Evolutionary conservation across 2,113 vertebrate genomes (phyloP).

Genomic region (Odocoileus virginianus): DNA sequence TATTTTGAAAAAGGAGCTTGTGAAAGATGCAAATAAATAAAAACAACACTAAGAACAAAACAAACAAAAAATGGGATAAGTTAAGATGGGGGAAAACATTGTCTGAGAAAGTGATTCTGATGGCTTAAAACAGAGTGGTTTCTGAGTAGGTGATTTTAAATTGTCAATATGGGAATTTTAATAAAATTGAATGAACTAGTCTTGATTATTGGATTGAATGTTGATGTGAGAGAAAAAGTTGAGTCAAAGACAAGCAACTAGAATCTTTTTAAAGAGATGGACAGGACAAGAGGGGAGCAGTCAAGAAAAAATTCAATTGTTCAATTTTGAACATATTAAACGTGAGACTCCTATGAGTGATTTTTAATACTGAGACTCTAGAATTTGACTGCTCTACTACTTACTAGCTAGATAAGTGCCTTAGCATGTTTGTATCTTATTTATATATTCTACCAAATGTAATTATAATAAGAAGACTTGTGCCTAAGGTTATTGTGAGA

Average conservation of each 20-base stretch:
- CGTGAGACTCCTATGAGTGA: neutral
- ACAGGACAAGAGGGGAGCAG: neutral
- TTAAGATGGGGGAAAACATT: neutral
- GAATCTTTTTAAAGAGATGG: neutral
- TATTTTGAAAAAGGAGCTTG: neutral
- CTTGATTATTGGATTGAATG: neutral
- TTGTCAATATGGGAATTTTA: neutral
- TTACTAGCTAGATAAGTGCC: neutral
- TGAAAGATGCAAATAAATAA: neutral
- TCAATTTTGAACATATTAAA: neutral
- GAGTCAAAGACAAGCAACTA: neutral
- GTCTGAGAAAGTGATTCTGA: neutral
- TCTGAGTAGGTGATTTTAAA: neutral
- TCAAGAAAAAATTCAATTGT: neutral
- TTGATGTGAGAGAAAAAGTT: neutral
- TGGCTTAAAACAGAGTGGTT: neutral
- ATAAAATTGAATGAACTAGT: neutral
- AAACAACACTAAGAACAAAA: neutral
- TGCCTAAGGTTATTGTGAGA: neutral
- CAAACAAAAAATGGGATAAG: neutral
- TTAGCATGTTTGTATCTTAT: neutral
- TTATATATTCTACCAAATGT: neutral
- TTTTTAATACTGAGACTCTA: neutral
- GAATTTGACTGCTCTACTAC: neutral
- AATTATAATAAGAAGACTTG: neutral